These are phyloP conservation scores for Clitarchus hookeri DNA, from an alignment of 2,888 invertebrate genomes.

Conservation along the genomic window DNA sequence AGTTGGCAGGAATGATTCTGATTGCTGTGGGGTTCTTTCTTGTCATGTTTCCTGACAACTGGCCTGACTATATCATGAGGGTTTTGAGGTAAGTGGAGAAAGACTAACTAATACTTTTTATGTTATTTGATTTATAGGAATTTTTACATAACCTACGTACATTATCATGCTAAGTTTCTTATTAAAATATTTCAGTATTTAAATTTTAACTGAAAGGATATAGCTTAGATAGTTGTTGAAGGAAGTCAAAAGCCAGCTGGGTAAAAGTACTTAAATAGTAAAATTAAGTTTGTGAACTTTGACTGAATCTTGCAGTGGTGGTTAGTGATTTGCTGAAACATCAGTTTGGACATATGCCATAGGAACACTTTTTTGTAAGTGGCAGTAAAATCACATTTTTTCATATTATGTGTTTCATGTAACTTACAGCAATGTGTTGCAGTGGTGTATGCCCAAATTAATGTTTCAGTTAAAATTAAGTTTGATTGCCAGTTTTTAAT, in stretches of 20 bases:
- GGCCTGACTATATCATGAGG: constrained; percentile 93
- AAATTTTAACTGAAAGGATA: background rate
- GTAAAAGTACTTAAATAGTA: background rate
- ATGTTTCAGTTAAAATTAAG: too few species aligned
- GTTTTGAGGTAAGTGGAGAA: constrained; percentile 72
- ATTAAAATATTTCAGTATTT: background rate
- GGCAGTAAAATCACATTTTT: too few species aligned
- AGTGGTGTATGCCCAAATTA: too few species aligned
- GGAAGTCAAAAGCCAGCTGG: background rate
- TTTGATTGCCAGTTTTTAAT: background rate
- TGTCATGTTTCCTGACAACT: constrained; percentile 94
- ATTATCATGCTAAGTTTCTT: background rate
- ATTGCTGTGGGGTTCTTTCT: constrained; percentile 90
- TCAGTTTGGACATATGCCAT: too few species aligned
- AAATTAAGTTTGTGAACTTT: background rate
- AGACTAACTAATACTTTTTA: background rate
- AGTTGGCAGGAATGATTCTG: constrained; percentile 89
- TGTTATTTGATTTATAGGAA: background rate
- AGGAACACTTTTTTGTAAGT: too few species aligned
- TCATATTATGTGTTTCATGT: too few species aligned
- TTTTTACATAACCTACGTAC: background rate
- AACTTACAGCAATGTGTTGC: too few species aligned
- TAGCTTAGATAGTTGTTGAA: background rate
- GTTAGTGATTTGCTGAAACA: too few species aligned
- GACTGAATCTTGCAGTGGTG: too few species aligned